These are phyloP conservation scores for Bibio marci DNA, from an alignment of 2,888 invertebrate genomes.

Conservation along the genomic window DNA sequence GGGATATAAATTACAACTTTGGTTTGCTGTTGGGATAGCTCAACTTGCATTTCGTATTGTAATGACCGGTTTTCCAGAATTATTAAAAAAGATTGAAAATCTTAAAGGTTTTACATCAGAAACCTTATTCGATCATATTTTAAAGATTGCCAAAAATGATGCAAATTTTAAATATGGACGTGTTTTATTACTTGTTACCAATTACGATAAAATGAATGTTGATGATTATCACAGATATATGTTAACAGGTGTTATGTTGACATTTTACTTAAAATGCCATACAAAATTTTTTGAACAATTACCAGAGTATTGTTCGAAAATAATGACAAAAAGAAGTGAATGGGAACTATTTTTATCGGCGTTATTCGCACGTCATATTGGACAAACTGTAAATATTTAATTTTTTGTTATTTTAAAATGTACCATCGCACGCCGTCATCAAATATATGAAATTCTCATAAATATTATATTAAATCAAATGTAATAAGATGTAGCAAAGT, in stretches of 20 bases:
- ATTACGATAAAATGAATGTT: constrained; percentile 48
- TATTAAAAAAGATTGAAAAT: not conserved
- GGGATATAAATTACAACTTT: constrained; percentile 41
- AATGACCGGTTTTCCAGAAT: constrained; percentile 30
- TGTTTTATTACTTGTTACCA: constrained; percentile 54
- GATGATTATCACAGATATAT: constrained; percentile 43
- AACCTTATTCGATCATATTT: constrained; percentile 1
- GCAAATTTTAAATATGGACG: constrained; percentile 36
- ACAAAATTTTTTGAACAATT: constrained; percentile 45
- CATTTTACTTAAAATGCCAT: constrained; percentile 41
- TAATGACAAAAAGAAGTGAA: constrained; percentile 21
- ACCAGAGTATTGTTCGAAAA: constrained; percentile 19
- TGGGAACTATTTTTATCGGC: constrained; percentile 37
- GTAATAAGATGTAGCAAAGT: too few species aligned
- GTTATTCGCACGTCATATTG: constrained; percentile 53
- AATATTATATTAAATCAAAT: too few species aligned
- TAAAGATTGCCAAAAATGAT: constrained; percentile 17
- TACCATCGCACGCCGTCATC: too few species aligned
- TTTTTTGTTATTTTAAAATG: constrained; percentile 23
- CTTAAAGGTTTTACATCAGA: not conserved
- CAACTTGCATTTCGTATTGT: constrained; percentile 59
- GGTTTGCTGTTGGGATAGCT: constrained; percentile 56
- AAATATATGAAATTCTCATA: too few species aligned
- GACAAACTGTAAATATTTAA: constrained; percentile 44
- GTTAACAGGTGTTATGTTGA: constrained; percentile 50